Evolutionary conservation across 2,888 invertebrate genomes (phyloP), one percentile per base, ranked within the genome.

Genomic region (Neoaliturus tenellus): DNA sequence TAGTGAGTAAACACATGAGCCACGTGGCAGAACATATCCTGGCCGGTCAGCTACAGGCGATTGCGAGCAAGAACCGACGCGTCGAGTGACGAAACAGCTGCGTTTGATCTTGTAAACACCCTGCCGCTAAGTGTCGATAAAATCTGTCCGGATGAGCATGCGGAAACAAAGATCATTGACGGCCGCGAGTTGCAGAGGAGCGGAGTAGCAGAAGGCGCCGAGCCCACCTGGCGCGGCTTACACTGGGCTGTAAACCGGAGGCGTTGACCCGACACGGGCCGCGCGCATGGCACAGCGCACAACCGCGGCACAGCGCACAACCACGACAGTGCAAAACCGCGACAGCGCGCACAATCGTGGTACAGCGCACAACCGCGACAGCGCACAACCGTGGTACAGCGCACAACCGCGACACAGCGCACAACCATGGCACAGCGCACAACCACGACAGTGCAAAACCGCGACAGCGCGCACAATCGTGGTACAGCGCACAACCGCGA

Each of bases 31-130:
- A n/a, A n/a, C n/a, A n/a, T n/a, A n/a, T n/a, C n/a, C n/a, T n/a
- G n/a, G n/a, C n/a, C n/a, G n/a, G n/a, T n/a, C n/a, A n/a, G n/a
- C n/a, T n/a, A n/a, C 67, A n/a, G 33, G 33, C 67, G n/a, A 12
- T 17, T 67, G 4, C 48, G 48, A 25, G 58, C 58, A 28, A 58
- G 58, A 12, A n/a, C 58, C 20, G 23, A 6, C 23, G 10, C 33
- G 33, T n/a, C 71, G 39, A 39, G 39, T 41, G 35, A 23, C 35
- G 41, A 20, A 71, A 41, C 71, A 23, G 23, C n/a, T 4, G 20
- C 75, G 75, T 75, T 75, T 75, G 75, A 75, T 75, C 44, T 75
- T 44, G 25, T 75, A 51, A 75, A 44, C 51, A 48, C 23, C 31
- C 75, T 4, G n/a, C 6, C 33, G 48, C 31, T 55, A 75, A 44